Base-by-base conservation (phyloP, 1,140 invertebrate genomes). In the Hetaerina americana region DNA sequence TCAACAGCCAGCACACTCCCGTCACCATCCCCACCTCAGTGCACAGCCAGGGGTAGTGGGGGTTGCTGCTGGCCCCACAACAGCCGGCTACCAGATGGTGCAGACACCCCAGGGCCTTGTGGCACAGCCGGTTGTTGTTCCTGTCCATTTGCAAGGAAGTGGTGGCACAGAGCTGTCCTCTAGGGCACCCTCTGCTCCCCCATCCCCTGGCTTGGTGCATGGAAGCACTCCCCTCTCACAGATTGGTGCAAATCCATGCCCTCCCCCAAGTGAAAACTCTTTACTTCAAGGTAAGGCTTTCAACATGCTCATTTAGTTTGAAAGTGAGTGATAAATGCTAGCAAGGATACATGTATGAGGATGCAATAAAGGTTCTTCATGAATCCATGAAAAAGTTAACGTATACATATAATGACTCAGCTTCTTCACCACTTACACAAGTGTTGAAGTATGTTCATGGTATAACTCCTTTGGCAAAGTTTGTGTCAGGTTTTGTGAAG, bases 211-310 rank as follows among this genome's bases (percentile, higher is more conserved):
- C 77, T 73, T 87, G 75, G 88, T 94, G 57, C 90, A 92, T 78
- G 92, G 92, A 31, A 92, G 90, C 71, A 94, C 92, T 40, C 92
- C 92, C 0, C 85, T 94, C 6, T 91, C 91, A 26, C 92, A 94
- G 79, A 94, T 95, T 76, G 93, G 92, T 49, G 87, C 88, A 71
- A 87, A 86, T 77, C 77, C 80, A 31, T 82, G 81, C 75, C 80
- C 81, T 40, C 80, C 81, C 26, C 79, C 81, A 76, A 81, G 78
- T 73, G 82, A 84, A 74, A 81, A 82, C 77, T 84, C 78, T 78
- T 81, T 84, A 76, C 81, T 82, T 66, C 84, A 84, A 82, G 83
- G 84, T 85, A 77, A 77, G 77, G 75, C 27, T 57, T 12, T 66
- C 29, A 10, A n/a, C n/a, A n/a, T 29, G 31, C 31, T 24, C 15